Evolutionary conservation across 2,797 vertebrate genomes (phyloP).

Genomic region (Takifugu rubripes): DNA sequence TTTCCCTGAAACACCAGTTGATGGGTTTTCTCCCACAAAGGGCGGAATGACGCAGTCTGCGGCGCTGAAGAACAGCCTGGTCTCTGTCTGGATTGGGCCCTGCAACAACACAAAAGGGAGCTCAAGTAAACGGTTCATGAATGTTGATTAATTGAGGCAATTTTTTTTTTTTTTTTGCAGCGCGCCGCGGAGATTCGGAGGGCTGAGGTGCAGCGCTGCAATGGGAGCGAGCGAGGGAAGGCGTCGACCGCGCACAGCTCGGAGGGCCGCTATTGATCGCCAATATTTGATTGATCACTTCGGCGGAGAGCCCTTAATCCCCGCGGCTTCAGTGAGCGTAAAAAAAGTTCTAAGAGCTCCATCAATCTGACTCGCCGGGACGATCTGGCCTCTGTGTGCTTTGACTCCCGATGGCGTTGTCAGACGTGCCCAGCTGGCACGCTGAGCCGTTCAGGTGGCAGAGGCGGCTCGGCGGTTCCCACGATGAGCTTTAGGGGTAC

Average conservation of each 20-base stretch:
- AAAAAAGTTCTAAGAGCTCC: constrained; percentile 35
- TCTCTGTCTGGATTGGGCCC: constrained; percentile 82
- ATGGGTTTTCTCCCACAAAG: constrained; percentile 76
- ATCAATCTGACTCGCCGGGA: constrained; percentile 40
- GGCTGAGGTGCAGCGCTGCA: constrained; percentile 43
- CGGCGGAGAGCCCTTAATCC: constrained; percentile 30
- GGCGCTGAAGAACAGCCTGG: constrained; percentile 78
- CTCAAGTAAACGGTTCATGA: constrained; percentile 84
- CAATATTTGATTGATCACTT: constrained; percentile 48
- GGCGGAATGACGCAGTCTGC: constrained; percentile 77
- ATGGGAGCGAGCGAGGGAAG: constrained; percentile 22
- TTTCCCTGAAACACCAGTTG: constrained; percentile 78
- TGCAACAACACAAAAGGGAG: constrained; percentile 75
- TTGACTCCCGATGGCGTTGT: constrained; percentile 46
- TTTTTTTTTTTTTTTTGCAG: constrained; percentile 69
- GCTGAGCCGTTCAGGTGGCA: constrained; percentile 64
- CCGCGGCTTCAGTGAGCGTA: constrained; percentile 14
- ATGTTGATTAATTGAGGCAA: constrained; percentile 86
- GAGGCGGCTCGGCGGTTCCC: constrained; percentile 64
- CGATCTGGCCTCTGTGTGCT: constrained; percentile 45
- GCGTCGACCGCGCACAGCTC: constrained; percentile 47
- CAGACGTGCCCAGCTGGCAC: constrained; percentile 66
- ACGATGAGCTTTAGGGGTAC: constrained; percentile 76
- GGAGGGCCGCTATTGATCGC: constrained; percentile 30
- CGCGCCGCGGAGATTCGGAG: constrained; percentile 78